Evolutionary conservation across 1,140 invertebrate genomes (phyloP).

Genomic region (Zaprionus ornatus): DNA sequence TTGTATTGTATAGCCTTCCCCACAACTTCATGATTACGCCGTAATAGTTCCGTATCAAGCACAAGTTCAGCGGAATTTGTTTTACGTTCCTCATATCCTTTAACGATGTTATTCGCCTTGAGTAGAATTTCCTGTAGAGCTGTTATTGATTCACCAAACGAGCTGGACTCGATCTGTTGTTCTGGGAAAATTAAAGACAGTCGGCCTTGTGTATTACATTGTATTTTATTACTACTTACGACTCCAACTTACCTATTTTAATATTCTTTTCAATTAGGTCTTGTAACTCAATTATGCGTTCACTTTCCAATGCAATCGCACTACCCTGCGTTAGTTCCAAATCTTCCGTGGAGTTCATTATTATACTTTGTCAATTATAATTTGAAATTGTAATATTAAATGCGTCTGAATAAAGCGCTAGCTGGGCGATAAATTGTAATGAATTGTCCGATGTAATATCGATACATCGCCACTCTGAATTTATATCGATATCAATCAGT

Average conservation of each 20-base stretch:
- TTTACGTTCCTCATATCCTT: conserved; percentile 46
- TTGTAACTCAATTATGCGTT: conserved; percentile 51
- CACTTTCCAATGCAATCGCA: conserved; percentile 15
- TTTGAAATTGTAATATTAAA: not conserved
- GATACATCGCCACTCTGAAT: not conserved
- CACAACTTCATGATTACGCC: conserved; percentile 61
- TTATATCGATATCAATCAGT: conserved; percentile 4
- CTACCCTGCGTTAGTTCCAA: conserved; percentile 6
- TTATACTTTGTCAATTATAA: not conserved
- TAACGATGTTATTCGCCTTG: conserved; percentile 50
- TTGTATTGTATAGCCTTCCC: conserved; percentile 60
- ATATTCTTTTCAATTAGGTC: conserved; percentile 64
- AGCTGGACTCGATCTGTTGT: conserved; percentile 46
- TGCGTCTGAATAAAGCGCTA: not conserved
- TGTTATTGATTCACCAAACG: conserved; percentile 50
- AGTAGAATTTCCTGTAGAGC: conserved; percentile 50
- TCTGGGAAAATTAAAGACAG: conserved; percentile 27
- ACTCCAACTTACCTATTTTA: conserved; percentile 53
- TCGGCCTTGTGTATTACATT: not conserved
- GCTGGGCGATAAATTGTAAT: not conserved
- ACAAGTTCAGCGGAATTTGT: conserved; percentile 57
- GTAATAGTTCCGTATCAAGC: conserved; percentile 58
- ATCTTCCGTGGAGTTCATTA: conserved; percentile 3
- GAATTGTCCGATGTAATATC: not conserved
- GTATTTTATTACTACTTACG: too few relatives aligned